Evolutionary conservation across 2,797 vertebrate species (phyloP), one percentile per base, ranked within the genome.

Genomic region (Thunnus albacares): DNA sequence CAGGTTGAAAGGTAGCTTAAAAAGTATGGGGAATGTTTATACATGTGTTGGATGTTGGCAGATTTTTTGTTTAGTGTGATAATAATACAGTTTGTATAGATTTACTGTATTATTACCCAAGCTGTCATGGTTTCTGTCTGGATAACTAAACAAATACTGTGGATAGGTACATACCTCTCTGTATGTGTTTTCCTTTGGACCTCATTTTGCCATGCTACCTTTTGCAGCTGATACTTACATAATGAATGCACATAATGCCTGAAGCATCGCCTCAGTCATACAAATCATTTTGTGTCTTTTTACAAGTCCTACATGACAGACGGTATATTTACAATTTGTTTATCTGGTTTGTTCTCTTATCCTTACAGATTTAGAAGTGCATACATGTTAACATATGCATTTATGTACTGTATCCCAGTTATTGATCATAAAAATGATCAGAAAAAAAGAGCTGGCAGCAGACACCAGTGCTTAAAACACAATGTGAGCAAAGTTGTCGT

Each of bases 171-270:
- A 55, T 12, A 24, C 53, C 13, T 59, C n/a, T 11, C 71, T 67
- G 14, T 71, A 28, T 64, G 12, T 78, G n/a, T 57, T 73, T 84
- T 71, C 18, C 49, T 59, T 61, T 79, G 52, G 30, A 76, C 47
- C 22, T 81, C 30, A 33, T 33, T 33, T 69, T 66, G 22, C 43
- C 47, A 72, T 49, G 22, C 52, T 3, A 47, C 45, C 43, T 76
- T 86, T 78, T 77, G 35, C 56, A 58, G 24, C 62, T 79, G 64
- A 60, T 72, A 51, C 22, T 15, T 26, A 62, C 68, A 79, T 59
- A 71, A 72, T 79, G 51, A 68, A 71, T 80, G 71, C 64, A 80
- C 75, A 80, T 77, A 77, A 80, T 85, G 45, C 81, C 61, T 51
- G 24, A 79, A 82, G 59, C 66, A 51, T 67, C 64, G 70, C 26